These are phyloP conservation scores for Periophthalmus modestus DNA, from an alignment of 2,113 vertebrate species.

Conservation along the genomic window DNA sequence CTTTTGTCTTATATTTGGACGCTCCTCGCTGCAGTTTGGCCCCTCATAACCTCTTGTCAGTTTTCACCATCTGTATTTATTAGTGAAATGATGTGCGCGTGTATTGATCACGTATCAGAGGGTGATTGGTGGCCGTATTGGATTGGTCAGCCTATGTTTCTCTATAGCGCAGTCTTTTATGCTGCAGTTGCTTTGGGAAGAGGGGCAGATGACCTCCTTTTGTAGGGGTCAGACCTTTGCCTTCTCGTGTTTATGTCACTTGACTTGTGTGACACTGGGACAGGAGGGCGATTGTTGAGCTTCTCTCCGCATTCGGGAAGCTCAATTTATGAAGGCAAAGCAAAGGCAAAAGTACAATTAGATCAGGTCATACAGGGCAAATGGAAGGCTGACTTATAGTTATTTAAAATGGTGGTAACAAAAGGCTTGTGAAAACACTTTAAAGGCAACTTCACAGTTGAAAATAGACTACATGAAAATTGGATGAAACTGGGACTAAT, in stretches of 20 bases:
- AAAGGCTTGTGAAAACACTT: neutral
- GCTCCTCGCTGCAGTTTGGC: neutral
- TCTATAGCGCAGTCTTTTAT: neutral
- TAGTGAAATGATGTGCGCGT: neutral
- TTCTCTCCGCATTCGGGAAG: constrained; percentile 2
- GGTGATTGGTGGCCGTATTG: neutral
- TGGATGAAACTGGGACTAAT: too few species aligned
- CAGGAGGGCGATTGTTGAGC: constrained; percentile 7
- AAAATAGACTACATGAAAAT: neutral
- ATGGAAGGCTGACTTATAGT: neutral
- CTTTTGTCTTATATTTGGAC: neutral
- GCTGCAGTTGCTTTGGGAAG: neutral
- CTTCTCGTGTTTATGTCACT: constrained; percentile 20
- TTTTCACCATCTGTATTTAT: neutral
- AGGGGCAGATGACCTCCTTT: constrained; percentile 9
- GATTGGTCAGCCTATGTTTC: neutral
- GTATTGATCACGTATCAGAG: neutral
- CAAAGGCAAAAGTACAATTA: neutral
- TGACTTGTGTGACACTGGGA: constrained; percentile 14
- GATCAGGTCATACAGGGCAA: neutral
- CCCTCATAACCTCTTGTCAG: neutral
- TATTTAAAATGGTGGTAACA: neutral
- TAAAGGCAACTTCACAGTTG: neutral
- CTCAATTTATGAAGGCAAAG: neutral
- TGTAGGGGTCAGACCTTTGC: constrained; percentile 19